A percentile compares a stretch with the other conserved stretches of the same genome.
Evolutionary conservation across 2,113 vertebrate species (phyloP).

Genomic region (Gallinago paraguaiae): DNA sequence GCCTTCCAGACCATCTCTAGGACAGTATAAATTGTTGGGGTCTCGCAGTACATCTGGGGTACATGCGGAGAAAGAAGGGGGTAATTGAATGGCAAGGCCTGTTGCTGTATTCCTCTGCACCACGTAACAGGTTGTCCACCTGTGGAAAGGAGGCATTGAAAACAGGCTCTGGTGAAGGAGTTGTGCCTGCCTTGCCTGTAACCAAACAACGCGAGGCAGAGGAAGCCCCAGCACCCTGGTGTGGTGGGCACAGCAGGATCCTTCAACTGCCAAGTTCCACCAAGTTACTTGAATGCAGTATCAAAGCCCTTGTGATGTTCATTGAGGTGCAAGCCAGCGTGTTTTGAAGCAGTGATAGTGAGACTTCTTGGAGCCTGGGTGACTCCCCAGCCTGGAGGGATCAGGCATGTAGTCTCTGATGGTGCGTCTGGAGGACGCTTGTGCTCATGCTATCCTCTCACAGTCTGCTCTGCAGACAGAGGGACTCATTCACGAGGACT

Average conservation of each 20-base stretch:
- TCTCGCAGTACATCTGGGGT: neutral
- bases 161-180: neutral
- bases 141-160: neutral
- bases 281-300: conserved; percentile 6
- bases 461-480: neutral
- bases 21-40: neutral
- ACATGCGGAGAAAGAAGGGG: neutral
- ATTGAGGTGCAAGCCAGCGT: conserved; percentile 37
- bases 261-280: neutral
- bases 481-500: neutral
- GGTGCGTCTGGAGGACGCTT: neutral
- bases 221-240: neutral
- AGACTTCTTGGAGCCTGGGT: conserved; percentile 59
- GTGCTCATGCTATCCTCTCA: neutral
- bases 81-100: neutral
- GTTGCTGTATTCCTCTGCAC: neutral
- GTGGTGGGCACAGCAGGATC: neutral
- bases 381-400: conserved; percentile 61
- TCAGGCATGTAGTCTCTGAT: conserved; percentile 1
- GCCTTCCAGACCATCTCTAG: neutral
- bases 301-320: conserved; percentile 54
- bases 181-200: neutral
- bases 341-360: conserved; percentile 59
- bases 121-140: neutral
- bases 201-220: neutral